A percentile compares a stretch with the other conserved stretches of the same genome.
Evolutionary conservation across 1,140 invertebrate genomes (phyloP).

Genomic region (Arion vulgaris): DNA sequence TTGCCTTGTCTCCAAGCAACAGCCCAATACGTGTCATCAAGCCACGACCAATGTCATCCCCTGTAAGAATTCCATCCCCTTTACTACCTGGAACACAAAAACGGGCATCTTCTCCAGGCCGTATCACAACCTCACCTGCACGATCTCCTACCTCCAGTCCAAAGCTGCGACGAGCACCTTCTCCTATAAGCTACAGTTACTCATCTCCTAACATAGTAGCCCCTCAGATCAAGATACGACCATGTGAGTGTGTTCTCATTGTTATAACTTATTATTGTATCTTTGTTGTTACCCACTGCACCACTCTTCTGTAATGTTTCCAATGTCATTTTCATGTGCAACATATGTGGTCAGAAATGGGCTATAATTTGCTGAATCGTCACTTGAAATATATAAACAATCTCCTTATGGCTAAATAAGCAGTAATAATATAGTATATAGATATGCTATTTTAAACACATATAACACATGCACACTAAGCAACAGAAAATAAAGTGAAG

Average conservation of each 20-base stretch:
- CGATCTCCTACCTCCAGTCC: conserved; percentile 65
- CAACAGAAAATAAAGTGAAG: too few relatives aligned
- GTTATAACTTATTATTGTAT: not conserved
- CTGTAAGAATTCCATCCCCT: conserved; percentile 62
- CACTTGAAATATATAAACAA: too few relatives aligned
- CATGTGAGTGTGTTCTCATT: conserved; percentile 58
- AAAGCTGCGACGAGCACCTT: conserved; percentile 65
- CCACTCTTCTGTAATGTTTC: not conserved
- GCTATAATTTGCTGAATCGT: too few relatives aligned
- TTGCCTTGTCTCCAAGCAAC: conserved; percentile 57
- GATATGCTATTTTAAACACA: too few relatives aligned
- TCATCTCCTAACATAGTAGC: conserved; percentile 71
- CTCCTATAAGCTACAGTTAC: conserved; percentile 71
- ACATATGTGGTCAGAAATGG: too few relatives aligned
- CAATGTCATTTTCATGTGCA: not conserved
- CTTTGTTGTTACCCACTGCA: not conserved
- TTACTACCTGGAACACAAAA: conserved; percentile 47
- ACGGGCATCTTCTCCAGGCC: conserved; percentile 50
- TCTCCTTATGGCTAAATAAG: too few relatives aligned
- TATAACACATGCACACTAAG: too few relatives aligned
- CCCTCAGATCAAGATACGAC: conserved; percentile 64
- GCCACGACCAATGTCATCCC: conserved; percentile 59
- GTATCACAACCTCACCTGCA: conserved; percentile 42
- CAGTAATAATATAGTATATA: too few relatives aligned
- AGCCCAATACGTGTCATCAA: conserved; percentile 59